A percentile compares a stretch with the other conserved stretches of the same genome.
These are phyloP conservation scores for Camelus bactrianus DNA, from an alignment of 2,113 vertebrate genomes.

Conservation along the genomic window DNA sequence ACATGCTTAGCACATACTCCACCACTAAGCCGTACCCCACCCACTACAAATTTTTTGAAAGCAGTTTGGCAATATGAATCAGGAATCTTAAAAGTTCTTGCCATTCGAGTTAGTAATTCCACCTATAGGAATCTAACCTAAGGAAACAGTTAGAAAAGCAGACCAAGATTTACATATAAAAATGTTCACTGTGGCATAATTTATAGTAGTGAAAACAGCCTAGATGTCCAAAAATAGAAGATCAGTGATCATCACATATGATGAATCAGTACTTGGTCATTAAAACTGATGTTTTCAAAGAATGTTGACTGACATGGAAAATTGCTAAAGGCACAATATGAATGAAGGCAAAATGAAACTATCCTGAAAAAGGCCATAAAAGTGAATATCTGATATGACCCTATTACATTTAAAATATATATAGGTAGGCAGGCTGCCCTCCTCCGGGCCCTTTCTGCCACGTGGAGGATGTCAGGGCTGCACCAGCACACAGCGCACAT, in stretches of 20 bases:
- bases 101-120: not conserved
- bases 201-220: not conserved
- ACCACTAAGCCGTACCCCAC: too few relatives aligned
- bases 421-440: not conserved
- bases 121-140: not conserved
- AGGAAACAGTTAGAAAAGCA: not conserved
- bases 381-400: not conserved
- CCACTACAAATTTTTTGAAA: not conserved
- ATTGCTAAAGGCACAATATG: not conserved
- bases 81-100: not conserved
- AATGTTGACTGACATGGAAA: not conserved
- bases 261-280: not conserved
- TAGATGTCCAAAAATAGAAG: not conserved
- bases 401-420: not conserved
- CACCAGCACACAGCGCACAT: accelerated
- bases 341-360: not conserved
- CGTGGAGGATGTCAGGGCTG: not conserved
- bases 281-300: not conserved
- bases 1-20: too few relatives aligned
- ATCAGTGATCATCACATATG: not conserved
- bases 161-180: not conserved
- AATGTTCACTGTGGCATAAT: not conserved
- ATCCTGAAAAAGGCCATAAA: not conserved
- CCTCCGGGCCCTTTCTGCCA: not conserved
- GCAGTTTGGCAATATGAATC: not conserved